Base-by-base conservation (phyloP, 2,888 invertebrate genomes). In the Clistopyga incitator region DNA sequence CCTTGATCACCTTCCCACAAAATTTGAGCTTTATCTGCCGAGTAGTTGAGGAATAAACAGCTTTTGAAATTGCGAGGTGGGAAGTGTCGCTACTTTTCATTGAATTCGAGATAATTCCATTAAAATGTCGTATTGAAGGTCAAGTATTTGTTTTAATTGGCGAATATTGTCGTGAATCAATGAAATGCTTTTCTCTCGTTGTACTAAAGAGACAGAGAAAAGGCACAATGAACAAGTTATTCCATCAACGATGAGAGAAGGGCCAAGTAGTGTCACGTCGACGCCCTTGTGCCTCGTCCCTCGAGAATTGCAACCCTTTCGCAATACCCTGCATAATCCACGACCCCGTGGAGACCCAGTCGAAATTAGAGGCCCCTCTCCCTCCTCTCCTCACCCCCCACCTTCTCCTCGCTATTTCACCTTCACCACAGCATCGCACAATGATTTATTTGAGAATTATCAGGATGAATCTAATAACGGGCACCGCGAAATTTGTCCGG, bases 391-490 rank as follows among this genome's bases (percentile, higher is more conserved):
- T 82, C 85, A 84, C 65, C 79, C 61, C 25, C 85, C 84, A 84
- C 85, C 42, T 64, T 85, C 84, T 81, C 76, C 85, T 84, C 84
- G n/a, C 56, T n/a, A 56, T 47, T 71, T 61, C 23, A 38, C 29
- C 56, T 34, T 50, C 47, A 42, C 72, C 64, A 42, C 20, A 47
- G 61, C 61, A 68, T 71, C 45, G 82, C 82, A 84, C 86, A 86
- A 92, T 92, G 91, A 92, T 92, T 93, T 92, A 92, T 88, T 89
- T 88, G 87, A 87, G 89, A 92, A 92, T 93, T 92, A 92, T 92
- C 91, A 90, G 89, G 88, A 91, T 88, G 89, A 91, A 92, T 92
- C 90, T 91, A 92, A 92, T 92, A 92, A 92, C 89, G 87, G 87
- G 88, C 84, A 90, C 90, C 90, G 86, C 87, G 81, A 85, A 89